Conservation (phyloP, 2,113 vertebrate genomes). For the Cyanoramphus novaezelandiae region DNA sequence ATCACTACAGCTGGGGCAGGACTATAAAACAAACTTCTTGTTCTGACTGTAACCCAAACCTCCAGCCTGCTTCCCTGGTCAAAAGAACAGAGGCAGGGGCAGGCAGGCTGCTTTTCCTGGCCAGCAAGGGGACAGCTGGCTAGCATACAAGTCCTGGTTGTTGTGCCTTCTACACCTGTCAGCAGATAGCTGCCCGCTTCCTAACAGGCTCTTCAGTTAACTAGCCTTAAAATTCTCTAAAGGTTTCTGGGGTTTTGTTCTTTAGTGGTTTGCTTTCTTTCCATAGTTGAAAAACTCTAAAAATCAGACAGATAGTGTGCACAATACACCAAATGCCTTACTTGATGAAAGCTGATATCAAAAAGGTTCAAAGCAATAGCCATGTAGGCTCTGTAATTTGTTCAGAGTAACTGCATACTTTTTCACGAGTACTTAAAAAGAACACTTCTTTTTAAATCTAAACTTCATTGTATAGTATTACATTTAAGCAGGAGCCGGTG, state of each 20-base stretch:
- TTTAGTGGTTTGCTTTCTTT: neutral
- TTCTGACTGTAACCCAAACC: neutral
- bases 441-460: neutral
- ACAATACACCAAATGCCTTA: neutral
- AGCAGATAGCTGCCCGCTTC: neutral
- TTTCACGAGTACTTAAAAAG: neutral
- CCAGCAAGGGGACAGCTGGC: neutral
- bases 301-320: neutral
- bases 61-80: neutral
- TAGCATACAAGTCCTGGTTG: neutral
- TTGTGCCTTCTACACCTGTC: no score
- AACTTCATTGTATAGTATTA: neutral
- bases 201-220: neutral
- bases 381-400: neutral
- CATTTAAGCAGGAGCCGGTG: neutral
- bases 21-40: neutral
- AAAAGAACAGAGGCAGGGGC: neutral
- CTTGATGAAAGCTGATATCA: neutral
- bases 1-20: neutral
- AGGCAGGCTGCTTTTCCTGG: neutral
- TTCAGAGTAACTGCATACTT: neutral
- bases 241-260: neutral
- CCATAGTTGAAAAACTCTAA: neutral
- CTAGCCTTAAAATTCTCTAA: neutral
- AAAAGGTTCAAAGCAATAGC: neutral